phyloP scores from a whole-genome alignment of 2,797 vertebrate genomes.

The Anas capensis region DNA sequence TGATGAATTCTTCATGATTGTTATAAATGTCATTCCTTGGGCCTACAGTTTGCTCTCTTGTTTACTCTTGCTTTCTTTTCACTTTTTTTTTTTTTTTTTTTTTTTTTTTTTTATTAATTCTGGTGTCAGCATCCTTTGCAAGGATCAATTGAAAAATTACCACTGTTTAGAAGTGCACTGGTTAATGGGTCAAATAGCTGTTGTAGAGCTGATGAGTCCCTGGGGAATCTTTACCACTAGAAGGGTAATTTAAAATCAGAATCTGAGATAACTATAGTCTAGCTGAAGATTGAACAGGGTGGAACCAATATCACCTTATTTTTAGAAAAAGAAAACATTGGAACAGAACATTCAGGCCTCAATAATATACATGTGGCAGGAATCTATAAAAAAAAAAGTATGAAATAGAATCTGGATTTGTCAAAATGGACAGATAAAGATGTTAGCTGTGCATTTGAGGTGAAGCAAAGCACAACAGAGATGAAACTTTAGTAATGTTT shows the following conservation, averaged over 20 bases:
- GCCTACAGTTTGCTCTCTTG: neutral
- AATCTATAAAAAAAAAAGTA: neutral
- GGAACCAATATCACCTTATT: neutral
- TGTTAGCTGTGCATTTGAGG: neutral
- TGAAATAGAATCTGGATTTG: neutral
- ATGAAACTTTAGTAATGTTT: neutral
- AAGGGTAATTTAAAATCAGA: constrained; percentile 9
- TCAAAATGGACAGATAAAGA: neutral
- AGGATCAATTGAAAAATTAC: neutral
- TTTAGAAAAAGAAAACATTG: neutral
- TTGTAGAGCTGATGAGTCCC: neutral
- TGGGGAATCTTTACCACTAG: neutral
- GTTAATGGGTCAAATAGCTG: neutral
- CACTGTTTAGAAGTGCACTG: neutral
- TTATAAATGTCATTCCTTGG: neutral
- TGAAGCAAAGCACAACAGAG: neutral
- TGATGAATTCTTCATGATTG: neutral
- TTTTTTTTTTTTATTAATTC: neutral
- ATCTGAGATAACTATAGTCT: neutral
- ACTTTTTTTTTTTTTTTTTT: neutral
- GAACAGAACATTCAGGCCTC: neutral
- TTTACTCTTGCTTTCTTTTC: neutral
- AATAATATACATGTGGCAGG: neutral
- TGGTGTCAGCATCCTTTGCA: neutral
- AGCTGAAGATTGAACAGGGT: neutral